Conservation (phyloP, 2,113 vertebrate species). For the Tupaia tana region DNA sequence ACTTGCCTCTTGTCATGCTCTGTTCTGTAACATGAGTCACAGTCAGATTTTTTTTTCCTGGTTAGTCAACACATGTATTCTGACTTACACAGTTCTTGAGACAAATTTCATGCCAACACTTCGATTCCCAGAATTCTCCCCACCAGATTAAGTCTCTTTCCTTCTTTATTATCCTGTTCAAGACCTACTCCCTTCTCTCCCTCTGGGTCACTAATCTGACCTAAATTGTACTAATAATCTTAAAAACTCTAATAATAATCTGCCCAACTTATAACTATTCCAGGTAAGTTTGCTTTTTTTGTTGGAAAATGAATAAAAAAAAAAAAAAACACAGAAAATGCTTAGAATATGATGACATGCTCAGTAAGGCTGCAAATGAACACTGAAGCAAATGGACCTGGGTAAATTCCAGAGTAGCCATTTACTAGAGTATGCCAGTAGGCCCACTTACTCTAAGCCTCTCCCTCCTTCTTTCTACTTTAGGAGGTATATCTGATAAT, state of each 20-base stretch:
- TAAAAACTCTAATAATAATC: neutral
- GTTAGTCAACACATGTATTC: neutral
- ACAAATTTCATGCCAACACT: neutral
- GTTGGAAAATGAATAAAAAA: neutral
- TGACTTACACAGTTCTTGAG: neutral
- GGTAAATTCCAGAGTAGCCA: neutral
- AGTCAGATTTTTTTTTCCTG: neutral
- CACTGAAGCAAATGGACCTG: neutral
- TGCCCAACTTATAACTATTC: neutral
- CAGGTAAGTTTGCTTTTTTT: neutral
- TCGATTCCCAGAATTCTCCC: neutral
- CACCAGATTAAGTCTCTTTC: neutral
- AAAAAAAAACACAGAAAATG: neutral
- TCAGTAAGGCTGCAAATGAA: neutral
- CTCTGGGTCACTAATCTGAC: neutral
- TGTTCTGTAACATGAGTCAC: neutral
- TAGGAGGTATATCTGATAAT: neutral
- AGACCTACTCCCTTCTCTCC: neutral
- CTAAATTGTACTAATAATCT: neutral
- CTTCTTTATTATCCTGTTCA: neutral
- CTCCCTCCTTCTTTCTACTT: neutral
- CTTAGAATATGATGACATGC: neutral
- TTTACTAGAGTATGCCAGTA: neutral
- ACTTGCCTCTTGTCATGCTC: neutral
- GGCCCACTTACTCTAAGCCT: neutral